Base-by-base conservation (phyloP, 1,140 invertebrate species). In the Conopomorpha cramerella region DNA sequence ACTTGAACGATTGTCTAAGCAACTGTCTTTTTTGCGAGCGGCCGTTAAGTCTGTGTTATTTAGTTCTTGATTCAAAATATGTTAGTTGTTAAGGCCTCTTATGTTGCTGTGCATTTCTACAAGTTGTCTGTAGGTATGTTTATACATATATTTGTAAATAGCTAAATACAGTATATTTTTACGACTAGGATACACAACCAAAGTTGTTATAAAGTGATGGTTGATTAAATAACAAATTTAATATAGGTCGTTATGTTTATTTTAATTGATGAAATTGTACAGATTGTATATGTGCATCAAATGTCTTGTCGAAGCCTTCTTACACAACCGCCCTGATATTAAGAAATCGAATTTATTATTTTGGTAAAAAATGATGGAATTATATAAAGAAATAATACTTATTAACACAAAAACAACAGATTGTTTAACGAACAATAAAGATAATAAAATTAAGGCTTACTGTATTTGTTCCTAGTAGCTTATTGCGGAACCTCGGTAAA, bases 201-300 rank as follows among this genome's bases (percentile, higher is more conserved):
- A 74, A 74, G 70, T 74, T 72, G 71, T 76, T 76, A 76, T 68
- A 63, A 71, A 73, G 65, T 71, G 65, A 66, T 71, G 70, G 70
- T 72, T 71, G 67, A 70, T 62, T 67, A 63, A 72, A 66, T 64
- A 59, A 60, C 65, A 72, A 70, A 59, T 59, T 58, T 60, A 57
- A 65, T 65, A 51, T 68, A 73, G 55, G 56, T 70, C 59, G 66
- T 76, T 74, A 70, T 55, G 59, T 72, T 71, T 71, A 72, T 71
- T 64, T 70, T 63, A 55, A n/a, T n/a, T n/a, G n/a, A 41, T 16
- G 52, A 68, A 58, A 51, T 51, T 41, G 52, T 64, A 55, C 49
- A 56, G 50, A 49, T 39, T 36, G 50, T 53, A 51, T 56, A 51
- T 55, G 49, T 49, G 57, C 54, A 67, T 58, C 49, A 43, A 54